Conservation (phyloP, 2,113 vertebrate genomes). For the Amblyornis subalaris region DNA sequence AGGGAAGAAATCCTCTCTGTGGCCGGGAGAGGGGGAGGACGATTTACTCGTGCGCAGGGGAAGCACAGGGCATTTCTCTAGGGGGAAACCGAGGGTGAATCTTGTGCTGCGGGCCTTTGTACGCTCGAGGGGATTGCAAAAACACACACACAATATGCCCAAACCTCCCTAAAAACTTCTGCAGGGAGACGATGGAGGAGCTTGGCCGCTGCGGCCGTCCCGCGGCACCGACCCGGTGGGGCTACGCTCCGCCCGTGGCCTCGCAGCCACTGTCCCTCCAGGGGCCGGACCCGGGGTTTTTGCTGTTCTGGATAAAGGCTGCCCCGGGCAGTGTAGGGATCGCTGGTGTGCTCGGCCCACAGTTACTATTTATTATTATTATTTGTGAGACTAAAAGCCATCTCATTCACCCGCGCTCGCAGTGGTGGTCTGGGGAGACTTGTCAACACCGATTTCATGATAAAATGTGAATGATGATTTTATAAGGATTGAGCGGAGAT, state of each 20-base stretch:
- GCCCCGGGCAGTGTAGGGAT: neutral
- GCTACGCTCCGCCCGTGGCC: neutral
- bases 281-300: neutral
- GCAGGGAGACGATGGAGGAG: neutral
- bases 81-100: neutral
- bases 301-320: neutral
- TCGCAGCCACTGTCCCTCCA: neutral
- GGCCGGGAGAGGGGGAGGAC: neutral
- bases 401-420: neutral
- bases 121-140: neutral
- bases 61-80: neutral
- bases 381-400: neutral
- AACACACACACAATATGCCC: rapidly evolving
- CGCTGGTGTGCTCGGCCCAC: neutral
- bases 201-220: neutral
- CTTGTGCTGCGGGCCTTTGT: neutral
- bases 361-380: neutral
- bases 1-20: neutral
- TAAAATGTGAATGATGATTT: slow-evolving; percentile 60
- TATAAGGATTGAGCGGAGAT: slow-evolving; percentile 45
- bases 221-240: neutral
- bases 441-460: slow-evolving; percentile 49
- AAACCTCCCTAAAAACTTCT: neutral
- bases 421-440: neutral
- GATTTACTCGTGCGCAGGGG: neutral